Percentiles rank a stretch among this genome's conserved stretches.
phyloP scores from a whole-genome alignment of 2,113 vertebrate species.

The human (Homo sapiens) region GRCh38 chr9:84395501-84396000 shows the following conservation, averaged over 20 bases:
- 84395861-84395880: neutral
- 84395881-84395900: neutral
- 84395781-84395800: neutral
- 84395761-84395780: neutral
- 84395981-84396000: neutral
- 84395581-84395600: neutral
- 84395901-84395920: neutral
- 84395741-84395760: neutral
- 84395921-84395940: neutral
- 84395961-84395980: neutral
- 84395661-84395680: neutral
- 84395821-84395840: neutral
- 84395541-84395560: conserved; percentile 47
- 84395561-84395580: conserved; percentile 33
- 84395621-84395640: neutral
- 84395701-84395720: neutral
- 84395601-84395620: neutral
- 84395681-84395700: neutral
- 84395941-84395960: neutral
- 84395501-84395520: conserved; percentile 64
- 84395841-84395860: neutral
- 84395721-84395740: too few relatives aligned
- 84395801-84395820: neutral
- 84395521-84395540: conserved; percentile 30
- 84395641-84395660: neutral